Evolutionary conservation across 2,888 invertebrate species (phyloP).

Genomic region (Heliconius ismenius): DNA sequence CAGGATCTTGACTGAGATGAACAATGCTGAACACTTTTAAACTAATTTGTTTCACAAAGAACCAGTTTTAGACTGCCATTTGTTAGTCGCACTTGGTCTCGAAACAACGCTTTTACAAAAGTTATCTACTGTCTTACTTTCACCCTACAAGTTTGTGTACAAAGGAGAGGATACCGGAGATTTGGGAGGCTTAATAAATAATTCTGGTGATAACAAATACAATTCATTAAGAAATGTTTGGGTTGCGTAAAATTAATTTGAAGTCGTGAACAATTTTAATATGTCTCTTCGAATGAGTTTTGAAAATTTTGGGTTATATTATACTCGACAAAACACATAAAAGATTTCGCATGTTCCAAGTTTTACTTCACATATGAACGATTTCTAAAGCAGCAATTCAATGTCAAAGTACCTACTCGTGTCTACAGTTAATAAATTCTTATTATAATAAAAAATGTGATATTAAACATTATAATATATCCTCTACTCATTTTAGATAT

Average conservation of each 20-base stretch:
- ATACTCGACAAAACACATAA: slow-evolving; percentile 20
- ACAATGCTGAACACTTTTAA: slow-evolving; percentile 38
- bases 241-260: slow-evolving; percentile 26
- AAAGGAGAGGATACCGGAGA: slow-evolving; percentile 26
- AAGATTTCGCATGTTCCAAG: slow-evolving; percentile 7
- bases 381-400: slow-evolving; percentile 20
- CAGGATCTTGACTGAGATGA: slow-evolving; percentile 28
- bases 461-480: too few species aligned
- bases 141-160: slow-evolving; percentile 55
- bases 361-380: slow-evolving; percentile 8
- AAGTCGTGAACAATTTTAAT: slow-evolving; percentile 26
- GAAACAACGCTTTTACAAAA: slow-evolving; percentile 48
- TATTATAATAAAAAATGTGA: too few species aligned
- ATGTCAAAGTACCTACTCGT: background rate
- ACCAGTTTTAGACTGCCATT: slow-evolving; percentile 42
- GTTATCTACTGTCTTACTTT: slow-evolving; percentile 55
- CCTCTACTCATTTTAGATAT: too few species aligned
- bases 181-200: slow-evolving; percentile 36
- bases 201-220: slow-evolving; percentile 27
- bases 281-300: slow-evolving; percentile 20
- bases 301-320: slow-evolving; percentile 24
- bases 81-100: slow-evolving; percentile 43
- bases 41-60: slow-evolving; percentile 43
- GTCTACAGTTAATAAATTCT: background rate
- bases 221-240: slow-evolving; percentile 32